Conservation (phyloP, 2,888 invertebrate species). For the Microplitis manilae region DNA sequence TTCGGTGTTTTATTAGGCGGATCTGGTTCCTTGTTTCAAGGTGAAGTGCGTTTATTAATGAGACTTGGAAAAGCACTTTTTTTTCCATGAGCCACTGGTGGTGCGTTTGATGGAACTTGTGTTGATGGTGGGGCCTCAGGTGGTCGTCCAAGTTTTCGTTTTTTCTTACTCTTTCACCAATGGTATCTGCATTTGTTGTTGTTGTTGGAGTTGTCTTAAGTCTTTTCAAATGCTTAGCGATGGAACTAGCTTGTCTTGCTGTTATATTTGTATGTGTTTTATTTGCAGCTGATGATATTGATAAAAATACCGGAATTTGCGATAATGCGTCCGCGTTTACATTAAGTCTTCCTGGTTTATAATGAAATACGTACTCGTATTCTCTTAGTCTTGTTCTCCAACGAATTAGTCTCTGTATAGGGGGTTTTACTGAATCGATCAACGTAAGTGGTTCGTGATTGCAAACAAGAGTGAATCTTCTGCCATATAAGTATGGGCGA, state of each 20-base stretch:
- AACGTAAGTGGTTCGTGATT: conserved; percentile 43
- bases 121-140: background rate
- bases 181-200: no score
- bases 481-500: conserved; percentile 35
- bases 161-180: background rate
- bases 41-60: background rate
- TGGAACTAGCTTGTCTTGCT: no score
- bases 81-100: background rate
- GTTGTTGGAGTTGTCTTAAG: no score
- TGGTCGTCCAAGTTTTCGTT: background rate
- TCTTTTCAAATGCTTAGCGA: no score
- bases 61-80: conserved; percentile 19
- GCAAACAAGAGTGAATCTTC: conserved; percentile 31
- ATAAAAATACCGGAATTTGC: conserved; percentile 19
- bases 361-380: no score
- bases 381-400: no score
- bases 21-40: background rate
- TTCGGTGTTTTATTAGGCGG: background rate
- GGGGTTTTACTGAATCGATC: no score
- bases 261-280: background rate
- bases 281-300: background rate
- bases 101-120: background rate
- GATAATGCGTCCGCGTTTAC: conserved; percentile 37
- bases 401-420: no score
- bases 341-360: no score